phyloP scores from a whole-genome alignment of 2,113 vertebrate species.

The Anthoscopus minutus region DNA sequence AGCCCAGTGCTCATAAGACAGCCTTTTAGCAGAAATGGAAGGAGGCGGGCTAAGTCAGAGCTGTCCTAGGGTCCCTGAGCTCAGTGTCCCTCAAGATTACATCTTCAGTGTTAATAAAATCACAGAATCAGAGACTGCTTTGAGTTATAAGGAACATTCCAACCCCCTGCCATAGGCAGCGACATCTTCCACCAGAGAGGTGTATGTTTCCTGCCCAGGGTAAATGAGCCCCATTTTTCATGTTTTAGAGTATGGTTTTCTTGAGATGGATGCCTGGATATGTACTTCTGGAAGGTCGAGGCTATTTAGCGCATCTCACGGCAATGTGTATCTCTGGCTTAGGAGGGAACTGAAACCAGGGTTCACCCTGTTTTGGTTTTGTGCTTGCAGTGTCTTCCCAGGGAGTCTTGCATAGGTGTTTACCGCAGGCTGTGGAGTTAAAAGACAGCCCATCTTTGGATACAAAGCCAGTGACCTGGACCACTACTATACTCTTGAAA shows the following conservation, averaged over 20 bases:
- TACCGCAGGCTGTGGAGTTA: background rate
- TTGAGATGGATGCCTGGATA: background rate
- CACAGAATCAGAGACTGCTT: background rate
- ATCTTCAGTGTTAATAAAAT: background rate
- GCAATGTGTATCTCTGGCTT: background rate
- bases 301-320: background rate
- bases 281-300: background rate
- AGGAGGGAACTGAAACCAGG: background rate
- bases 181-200: background rate
- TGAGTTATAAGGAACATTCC: background rate
- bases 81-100: background rate
- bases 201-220: background rate
- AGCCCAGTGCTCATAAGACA: background rate
- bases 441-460: background rate
- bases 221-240: background rate
- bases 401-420: background rate
- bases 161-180: background rate
- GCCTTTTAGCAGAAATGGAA: background rate
- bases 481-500: background rate
- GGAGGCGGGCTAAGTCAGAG: background rate
- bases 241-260: background rate
- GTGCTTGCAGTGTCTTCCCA: background rate
- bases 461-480: background rate
- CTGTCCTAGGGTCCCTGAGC: background rate
- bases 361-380: background rate